Conservation (phyloP, 1,140 invertebrate genomes). For the Pseudomyrmex cubaensis region DNA sequence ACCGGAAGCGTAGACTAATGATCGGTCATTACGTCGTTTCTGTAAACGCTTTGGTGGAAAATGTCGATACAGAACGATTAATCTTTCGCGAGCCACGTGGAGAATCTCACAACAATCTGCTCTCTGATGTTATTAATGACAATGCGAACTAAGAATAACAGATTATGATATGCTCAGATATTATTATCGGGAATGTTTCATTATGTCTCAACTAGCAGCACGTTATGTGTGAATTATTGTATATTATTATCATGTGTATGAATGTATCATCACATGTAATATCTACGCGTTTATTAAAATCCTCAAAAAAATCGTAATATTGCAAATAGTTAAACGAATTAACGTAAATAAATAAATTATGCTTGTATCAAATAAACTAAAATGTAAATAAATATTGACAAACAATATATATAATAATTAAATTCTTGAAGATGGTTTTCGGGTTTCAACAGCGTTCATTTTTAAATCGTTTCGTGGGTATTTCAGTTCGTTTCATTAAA, state of each 20-base stretch:
- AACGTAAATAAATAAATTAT: no score
- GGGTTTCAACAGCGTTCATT: no score
- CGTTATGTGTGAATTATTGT: no score
- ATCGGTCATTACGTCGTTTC: conserved; percentile 67
- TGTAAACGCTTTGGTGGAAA: conserved; percentile 60
- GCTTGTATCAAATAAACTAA: no score
- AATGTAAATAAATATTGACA: neutral
- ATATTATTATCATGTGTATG: neutral
- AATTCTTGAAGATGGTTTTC: no score
- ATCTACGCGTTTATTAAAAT: neutral
- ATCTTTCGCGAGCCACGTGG: conserved; percentile 26
- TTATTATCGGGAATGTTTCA: neutral
- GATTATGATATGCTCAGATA: neutral
- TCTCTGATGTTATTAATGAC: neutral
- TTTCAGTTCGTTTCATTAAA: no score
- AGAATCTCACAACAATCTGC: neutral
- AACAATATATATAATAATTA: neutral
- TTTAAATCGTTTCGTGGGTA: no score
- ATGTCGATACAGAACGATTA: conserved; percentile 48
- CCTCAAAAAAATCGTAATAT: neutral
- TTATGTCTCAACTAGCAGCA: no score
- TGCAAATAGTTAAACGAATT: neutral
- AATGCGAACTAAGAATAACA: neutral
- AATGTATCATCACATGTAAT: neutral
- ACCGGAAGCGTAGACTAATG: conserved; percentile 71